Percentiles rank a stretch among this genome's conserved stretches.
Evolutionary conservation across 2,113 vertebrate genomes (phyloP).

Genomic region (Solea solea): DNA sequence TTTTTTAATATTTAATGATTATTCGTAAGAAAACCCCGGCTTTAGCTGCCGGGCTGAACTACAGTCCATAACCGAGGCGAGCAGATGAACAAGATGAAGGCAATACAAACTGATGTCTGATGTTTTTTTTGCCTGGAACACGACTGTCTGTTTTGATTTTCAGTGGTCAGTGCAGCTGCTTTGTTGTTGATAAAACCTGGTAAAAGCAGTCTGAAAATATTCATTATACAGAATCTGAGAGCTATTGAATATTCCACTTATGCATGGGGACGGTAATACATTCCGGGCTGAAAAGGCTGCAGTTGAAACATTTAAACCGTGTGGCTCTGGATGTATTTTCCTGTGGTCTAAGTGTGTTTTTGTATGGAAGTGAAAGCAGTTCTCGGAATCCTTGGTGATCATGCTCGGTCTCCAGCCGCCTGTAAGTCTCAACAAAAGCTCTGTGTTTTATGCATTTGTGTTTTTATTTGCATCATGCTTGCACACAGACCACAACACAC

Average conservation of each 20-base stretch:
- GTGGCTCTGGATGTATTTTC: conserved; percentile 5
- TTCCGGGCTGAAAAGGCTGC: not conserved
- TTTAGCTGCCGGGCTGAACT: not conserved
- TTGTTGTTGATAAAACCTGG: not conserved
- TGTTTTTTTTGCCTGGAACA: not conserved
- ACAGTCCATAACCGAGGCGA: not conserved
- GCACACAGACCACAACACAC: conserved; percentile 18
- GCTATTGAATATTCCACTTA: not conserved
- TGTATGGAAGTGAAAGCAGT: conserved; percentile 9
- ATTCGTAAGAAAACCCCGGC: not conserved
- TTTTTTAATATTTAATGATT: not conserved
- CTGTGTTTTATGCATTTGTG: not conserved
- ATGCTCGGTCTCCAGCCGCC: conserved; percentile 51
- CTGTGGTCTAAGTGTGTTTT: not conserved
- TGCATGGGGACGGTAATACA: not conserved
- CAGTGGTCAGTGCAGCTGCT: not conserved
- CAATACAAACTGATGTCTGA: not conserved
- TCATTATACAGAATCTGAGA: not conserved
- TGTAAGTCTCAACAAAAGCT: conserved; percentile 59
- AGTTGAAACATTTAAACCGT: not conserved
- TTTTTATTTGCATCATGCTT: conserved; percentile 24
- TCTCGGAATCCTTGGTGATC: conserved; percentile 47
- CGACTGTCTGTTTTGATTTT: not conserved
- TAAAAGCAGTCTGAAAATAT: not conserved
- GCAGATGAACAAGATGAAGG: not conserved